Evolutionary conservation across 2,113 vertebrate genomes (phyloP).

Genomic region (Silurus glanis): DNA sequence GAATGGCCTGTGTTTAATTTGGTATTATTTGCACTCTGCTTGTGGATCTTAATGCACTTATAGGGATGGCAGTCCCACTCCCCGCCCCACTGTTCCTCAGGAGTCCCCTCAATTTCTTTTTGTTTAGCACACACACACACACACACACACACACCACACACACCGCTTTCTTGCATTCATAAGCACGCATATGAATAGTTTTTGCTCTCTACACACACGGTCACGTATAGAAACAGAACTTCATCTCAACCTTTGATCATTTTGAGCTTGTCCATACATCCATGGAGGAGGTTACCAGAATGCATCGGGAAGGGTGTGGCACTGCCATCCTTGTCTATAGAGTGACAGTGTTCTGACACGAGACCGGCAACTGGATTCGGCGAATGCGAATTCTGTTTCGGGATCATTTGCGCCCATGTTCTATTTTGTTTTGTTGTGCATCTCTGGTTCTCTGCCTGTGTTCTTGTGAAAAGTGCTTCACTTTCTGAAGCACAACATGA

Average conservation of each 20-base stretch:
- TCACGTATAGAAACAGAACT: not conserved
- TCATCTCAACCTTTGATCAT: slow-evolving; percentile 33
- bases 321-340: slow-evolving; percentile 62
- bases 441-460: slow-evolving; percentile 70
- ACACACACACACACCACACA: too few species aligned
- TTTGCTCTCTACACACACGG: too few species aligned
- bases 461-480: slow-evolving; percentile 75
- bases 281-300: slow-evolving; percentile 26
- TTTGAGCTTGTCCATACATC: not conserved
- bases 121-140: slow-evolving; percentile 14
- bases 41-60: slow-evolving; percentile 74
- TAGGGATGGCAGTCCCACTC: slow-evolving; percentile 64
- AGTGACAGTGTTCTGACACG: slow-evolving; percentile 68
- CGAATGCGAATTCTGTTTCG: slow-evolving; percentile 1
- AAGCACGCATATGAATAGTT: too few species aligned
- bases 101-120: slow-evolving; percentile 52
- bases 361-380: slow-evolving; percentile 20
- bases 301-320: slow-evolving; percentile 60
- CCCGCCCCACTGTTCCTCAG: slow-evolving; percentile 54
- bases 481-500: slow-evolving; percentile 68
- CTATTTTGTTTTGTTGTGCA: slow-evolving; percentile 54
- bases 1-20: slow-evolving; percentile 70
- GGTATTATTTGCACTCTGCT: slow-evolving; percentile 80
- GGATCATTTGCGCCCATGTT: not conserved
- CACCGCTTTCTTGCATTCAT: too few species aligned